A percentile compares a stretch with the other conserved stretches of the same genome.
Evolutionary conservation across 2,797 vertebrate species (phyloP).

Genomic region (Melanotaenia maccullochi): DNA sequence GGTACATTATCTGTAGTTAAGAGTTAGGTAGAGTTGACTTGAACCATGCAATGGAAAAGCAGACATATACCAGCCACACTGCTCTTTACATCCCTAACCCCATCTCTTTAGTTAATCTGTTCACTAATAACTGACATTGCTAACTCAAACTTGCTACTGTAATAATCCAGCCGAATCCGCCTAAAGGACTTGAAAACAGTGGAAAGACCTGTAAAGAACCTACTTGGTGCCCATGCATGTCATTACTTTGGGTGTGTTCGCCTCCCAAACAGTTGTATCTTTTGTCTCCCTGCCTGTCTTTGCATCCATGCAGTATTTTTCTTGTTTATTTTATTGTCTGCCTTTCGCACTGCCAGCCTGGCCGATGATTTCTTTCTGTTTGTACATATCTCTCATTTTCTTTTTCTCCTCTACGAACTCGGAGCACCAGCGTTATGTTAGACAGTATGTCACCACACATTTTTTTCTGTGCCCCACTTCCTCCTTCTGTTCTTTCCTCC

Average conservation of each 20-base stretch:
- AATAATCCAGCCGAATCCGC: slow-evolving; percentile 28
- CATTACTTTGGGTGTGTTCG: slow-evolving; percentile 50
- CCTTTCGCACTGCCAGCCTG: slow-evolving; percentile 40
- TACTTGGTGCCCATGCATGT: slow-evolving; percentile 62
- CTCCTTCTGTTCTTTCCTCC: slow-evolving; percentile 71
- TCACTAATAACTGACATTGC: slow-evolving; percentile 59
- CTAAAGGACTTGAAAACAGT: slow-evolving; percentile 34
- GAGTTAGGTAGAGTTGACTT: slow-evolving; percentile 1
- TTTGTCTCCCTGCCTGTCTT: slow-evolving; percentile 54
- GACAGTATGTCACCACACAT: slow-evolving; percentile 54
- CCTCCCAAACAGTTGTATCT: slow-evolving; percentile 47
- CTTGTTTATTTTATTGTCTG: slow-evolving; percentile 51
- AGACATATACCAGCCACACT: background rate
- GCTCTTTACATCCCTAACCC: slow-evolving; percentile 8
- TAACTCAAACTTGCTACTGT: slow-evolving; percentile 28
- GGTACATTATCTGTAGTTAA: background rate
- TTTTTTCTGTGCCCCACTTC: slow-evolving; percentile 61
- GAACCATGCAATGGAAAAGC: slow-evolving; percentile 13
- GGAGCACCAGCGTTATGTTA: slow-evolving; percentile 56
- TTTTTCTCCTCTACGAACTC: slow-evolving; percentile 37
- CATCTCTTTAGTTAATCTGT: slow-evolving; percentile 22
- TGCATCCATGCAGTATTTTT: slow-evolving; percentile 52
- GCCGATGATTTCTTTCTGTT: slow-evolving; percentile 55
- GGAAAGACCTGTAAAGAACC: slow-evolving; percentile 22
- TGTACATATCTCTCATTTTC: slow-evolving; percentile 52